phyloP scores from a whole-genome alignment of 2,888 invertebrate genomes.

The Macropis europaea region DNA sequence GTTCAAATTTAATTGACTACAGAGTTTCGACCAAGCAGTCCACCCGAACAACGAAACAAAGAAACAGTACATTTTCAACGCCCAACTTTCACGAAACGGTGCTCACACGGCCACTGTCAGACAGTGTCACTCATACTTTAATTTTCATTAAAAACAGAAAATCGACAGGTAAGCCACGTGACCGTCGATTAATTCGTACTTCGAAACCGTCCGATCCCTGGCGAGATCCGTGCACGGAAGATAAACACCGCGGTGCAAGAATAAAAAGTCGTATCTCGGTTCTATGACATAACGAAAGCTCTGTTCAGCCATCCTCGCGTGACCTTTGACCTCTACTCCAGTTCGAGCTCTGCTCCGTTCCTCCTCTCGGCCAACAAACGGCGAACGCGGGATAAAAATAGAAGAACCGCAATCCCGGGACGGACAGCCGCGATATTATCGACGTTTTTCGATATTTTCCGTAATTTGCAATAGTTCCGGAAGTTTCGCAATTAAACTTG shows the following conservation, averaged over 20 bases:
- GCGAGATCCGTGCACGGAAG: constrained; percentile 20
- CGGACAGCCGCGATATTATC: constrained; percentile 41
- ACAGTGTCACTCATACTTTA: too few species aligned
- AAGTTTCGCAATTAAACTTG: constrained; percentile 65
- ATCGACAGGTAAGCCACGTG: too few species aligned
- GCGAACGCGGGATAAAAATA: constrained; percentile 7
- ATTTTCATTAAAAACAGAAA: too few species aligned
- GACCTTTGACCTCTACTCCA: neutral
- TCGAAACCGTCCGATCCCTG: constrained; percentile 16
- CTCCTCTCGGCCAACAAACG: constrained; percentile 2
- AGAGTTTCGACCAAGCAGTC: too few species aligned
- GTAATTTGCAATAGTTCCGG: constrained; percentile 59
- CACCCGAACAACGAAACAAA: too few species aligned
- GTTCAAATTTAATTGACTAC: too few species aligned
- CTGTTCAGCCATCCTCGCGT: neutral
- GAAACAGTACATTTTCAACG: too few species aligned
- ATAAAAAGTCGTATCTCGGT: constrained; percentile 44
- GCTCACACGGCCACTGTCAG: too few species aligned
- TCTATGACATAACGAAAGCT: constrained; percentile 13
- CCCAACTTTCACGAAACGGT: too few species aligned
- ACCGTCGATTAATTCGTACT: constrained; percentile 20
- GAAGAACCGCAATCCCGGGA: neutral
- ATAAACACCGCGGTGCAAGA: constrained; percentile 35
- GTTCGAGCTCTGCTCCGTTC: too few species aligned
- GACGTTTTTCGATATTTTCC: constrained; percentile 59